A percentile compares a stretch with the other conserved stretches of the same genome.
These are phyloP conservation scores for Lepidocyrtoides sp. DNA, from an alignment of 2,888 invertebrate species.

Conservation along the genomic window DNA sequence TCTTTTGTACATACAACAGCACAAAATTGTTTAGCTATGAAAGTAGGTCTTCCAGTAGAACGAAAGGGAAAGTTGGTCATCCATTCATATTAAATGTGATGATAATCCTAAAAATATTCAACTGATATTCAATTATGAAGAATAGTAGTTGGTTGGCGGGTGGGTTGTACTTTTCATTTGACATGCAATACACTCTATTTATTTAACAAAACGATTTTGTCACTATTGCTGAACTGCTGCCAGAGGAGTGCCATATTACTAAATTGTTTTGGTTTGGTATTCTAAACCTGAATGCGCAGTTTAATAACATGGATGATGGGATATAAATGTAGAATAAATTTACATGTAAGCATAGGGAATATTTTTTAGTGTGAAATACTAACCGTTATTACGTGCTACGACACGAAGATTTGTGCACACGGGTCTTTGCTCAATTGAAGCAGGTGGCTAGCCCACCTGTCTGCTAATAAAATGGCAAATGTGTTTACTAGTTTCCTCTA, in stretches of 20 bases:
- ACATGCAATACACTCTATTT: background rate
- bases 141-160: background rate
- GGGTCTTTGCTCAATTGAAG: background rate
- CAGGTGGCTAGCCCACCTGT: slow-evolving; percentile 14
- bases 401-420: too few species aligned
- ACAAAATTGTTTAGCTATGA: background rate
- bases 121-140: background rate
- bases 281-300: background rate
- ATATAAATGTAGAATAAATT: too few species aligned
- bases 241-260: background rate
- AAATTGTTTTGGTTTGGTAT: background rate
- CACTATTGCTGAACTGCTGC: background rate
- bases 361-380: background rate
- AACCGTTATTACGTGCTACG: background rate
- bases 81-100: slow-evolving; percentile 52
- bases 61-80: slow-evolving; percentile 64
- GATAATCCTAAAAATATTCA: slow-evolving; percentile 24
- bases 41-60: slow-evolving; percentile 62
- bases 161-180: background rate
- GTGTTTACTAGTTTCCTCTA: background rate
- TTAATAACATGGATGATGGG: too few species aligned
- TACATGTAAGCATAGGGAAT: too few species aligned
- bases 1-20: background rate
- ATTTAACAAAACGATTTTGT: background rate
- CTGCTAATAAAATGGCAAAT: background rate